phyloP scores from a whole-genome alignment of 2,797 vertebrate genomes.

The Molossus molossus region DNA sequence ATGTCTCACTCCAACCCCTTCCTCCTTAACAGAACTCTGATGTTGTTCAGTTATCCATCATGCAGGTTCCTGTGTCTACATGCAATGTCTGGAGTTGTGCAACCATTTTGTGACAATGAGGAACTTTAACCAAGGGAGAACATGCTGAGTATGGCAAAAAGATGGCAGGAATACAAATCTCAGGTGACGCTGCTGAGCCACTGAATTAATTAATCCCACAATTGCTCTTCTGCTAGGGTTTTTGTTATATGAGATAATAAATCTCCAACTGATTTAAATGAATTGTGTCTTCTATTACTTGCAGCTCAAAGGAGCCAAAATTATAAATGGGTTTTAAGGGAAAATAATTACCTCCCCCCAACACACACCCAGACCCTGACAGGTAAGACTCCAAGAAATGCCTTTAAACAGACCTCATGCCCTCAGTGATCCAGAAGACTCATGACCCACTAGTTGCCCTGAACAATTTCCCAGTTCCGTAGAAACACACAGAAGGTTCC shows the following conservation, averaged over 20 bases:
- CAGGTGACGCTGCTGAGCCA: background rate
- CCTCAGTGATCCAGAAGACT: background rate
- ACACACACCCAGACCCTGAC: background rate
- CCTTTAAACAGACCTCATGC: background rate
- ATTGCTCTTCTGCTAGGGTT: background rate
- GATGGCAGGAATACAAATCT: background rate
- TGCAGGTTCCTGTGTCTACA: background rate
- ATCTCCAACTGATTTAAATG: conserved; percentile 10
- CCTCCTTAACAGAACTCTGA: background rate
- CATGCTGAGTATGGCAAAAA: background rate
- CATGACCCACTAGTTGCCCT: background rate
- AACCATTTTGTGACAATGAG: background rate
- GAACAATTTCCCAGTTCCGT: background rate
- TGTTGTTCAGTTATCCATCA: background rate
- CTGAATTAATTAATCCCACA: conserved; percentile 32
- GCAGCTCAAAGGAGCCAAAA: conserved; percentile 47
- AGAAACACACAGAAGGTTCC: conserved; percentile 7
- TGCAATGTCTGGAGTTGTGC: background rate
- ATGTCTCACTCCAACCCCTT: background rate
- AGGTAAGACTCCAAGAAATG: conserved; percentile 24
- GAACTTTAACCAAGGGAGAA: conserved; percentile 26
- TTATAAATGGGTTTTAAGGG: conserved; percentile 12
- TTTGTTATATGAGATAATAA: conserved; percentile 19
- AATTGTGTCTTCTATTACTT: conserved; percentile 45
- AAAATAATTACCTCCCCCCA: background rate